Base-by-base conservation (phyloP, 2,113 vertebrate genomes). In the Apeltes quadracus region DNA sequence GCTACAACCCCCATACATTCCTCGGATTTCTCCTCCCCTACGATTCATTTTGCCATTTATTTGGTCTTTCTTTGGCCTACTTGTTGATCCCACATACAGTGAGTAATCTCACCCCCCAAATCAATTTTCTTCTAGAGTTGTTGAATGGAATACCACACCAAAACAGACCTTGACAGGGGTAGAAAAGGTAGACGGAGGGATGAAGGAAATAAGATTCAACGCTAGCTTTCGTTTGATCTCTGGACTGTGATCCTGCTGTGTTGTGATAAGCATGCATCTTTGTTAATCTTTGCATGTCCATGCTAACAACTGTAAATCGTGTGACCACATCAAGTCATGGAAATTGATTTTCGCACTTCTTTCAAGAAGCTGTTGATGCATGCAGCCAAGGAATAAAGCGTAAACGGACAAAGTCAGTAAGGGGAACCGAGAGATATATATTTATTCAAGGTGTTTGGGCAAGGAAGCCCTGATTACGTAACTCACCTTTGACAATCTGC, bases 401-500 rank as follows among this genome's bases (percentile, higher is more conserved):
- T 39, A 16, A 81, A 58, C 23, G 41, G 65, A 62, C 65, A 79
- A 54, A 59, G 16, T 27, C 1, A 34, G 66, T 25, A 51, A 34
- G 29, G 51, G 44, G 20, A 25, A 64, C 38, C 57, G 5, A 20
- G 39, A 18, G 36, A 75, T 39, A 50, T 39, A 50, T 22, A 7
- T 44, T 44, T 34, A 78, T 50, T 61, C 5, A 43, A 39, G 25
- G 2, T 23, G 43, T 58, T 7, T 9, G 16, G 20, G 13, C 18
- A 1, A 2, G 4, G 38, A 23, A 32, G 46, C 0, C 1, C 15
- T 34, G 32, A 27, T 38, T 16, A 5, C 16, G 3, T 43, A 44
- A 83, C 93, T 95, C 89, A 97, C 97, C 97, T 95, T 95, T 96
- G 76, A 97, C 96, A 56, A 97, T 97, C 89, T 97, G 95, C 91